phyloP scores from a whole-genome alignment of 1,140 invertebrate genomes.

The Pseudobourletiella spinata region DNA sequence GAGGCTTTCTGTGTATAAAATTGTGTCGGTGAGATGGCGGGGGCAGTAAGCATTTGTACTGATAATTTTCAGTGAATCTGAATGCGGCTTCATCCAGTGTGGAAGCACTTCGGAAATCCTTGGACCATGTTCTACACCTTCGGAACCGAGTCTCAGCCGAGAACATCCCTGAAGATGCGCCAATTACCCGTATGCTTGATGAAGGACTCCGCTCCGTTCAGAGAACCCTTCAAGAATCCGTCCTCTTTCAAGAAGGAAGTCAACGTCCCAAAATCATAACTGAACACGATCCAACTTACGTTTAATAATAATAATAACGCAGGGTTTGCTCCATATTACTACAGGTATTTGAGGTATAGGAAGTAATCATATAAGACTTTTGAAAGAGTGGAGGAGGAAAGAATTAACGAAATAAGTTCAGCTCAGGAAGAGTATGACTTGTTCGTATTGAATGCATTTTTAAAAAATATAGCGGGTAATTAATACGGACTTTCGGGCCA shows the following conservation, averaged over 20 bases:
- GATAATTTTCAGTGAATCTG: slow-evolving; percentile 25
- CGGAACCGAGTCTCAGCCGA: slow-evolving; percentile 21
- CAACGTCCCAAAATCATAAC: slow-evolving; percentile 33
- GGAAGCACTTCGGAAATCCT: slow-evolving; percentile 28
- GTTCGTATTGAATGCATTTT: neutral
- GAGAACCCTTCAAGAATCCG: slow-evolving; percentile 28
- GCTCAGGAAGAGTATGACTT: neutral
- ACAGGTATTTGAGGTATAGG: too few relatives aligned
- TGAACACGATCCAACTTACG: slow-evolving; percentile 31
- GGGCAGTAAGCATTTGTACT: too few relatives aligned
- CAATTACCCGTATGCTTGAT: slow-evolving; percentile 32
- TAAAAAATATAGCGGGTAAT: neutral
- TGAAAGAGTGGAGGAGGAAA: too few relatives aligned
- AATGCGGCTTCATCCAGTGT: slow-evolving; percentile 19
- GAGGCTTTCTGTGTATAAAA: too few relatives aligned
- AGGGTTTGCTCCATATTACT: too few relatives aligned
- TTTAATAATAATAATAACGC: too few relatives aligned
- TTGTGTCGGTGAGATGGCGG: too few relatives aligned
- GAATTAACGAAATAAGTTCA: slow-evolving; percentile 1
- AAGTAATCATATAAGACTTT: too few relatives aligned
- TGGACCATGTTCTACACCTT: slow-evolving; percentile 33
- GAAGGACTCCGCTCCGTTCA: slow-evolving; percentile 31
- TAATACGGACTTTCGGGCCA: too few relatives aligned
- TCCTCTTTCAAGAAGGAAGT: slow-evolving; percentile 21
- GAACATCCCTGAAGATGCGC: slow-evolving; percentile 29